Evolutionary conservation across 2,113 vertebrate species (phyloP).

Genomic region (Suncus etruscus): DNA sequence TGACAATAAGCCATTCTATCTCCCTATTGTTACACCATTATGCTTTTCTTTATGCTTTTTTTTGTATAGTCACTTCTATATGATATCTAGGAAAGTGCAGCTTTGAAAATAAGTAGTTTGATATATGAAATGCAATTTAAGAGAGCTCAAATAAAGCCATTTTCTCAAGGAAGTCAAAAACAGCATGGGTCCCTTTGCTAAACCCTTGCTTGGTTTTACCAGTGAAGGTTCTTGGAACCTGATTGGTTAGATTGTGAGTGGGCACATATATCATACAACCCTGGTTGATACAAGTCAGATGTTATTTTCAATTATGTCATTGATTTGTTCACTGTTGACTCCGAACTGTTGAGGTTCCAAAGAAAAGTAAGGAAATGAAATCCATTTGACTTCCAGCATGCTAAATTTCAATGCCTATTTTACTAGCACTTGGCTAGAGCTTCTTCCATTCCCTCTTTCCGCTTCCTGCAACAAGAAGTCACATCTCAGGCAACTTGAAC

Average conservation of each 20-base stretch:
- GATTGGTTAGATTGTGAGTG: fast-evolving
- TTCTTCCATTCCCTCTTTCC: background rate
- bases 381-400: background rate
- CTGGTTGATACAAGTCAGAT: background rate
- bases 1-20: too few relatives aligned
- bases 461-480: fast-evolving
- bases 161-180: background rate
- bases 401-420: background rate
- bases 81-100: background rate
- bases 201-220: background rate
- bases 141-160: background rate
- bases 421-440: background rate
- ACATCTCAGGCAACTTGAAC: background rate
- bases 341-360: background rate
- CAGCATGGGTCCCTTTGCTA: background rate
- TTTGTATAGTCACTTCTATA: background rate
- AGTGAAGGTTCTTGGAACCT: background rate
- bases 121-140: background rate
- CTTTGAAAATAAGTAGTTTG: background rate
- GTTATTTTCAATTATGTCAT: background rate
- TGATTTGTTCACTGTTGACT: background rate
- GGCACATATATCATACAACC: background rate
- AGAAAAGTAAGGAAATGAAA: background rate
- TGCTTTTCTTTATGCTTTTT: background rate
- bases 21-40: too few relatives aligned